Evolutionary conservation across 2,113 vertebrate genomes (phyloP), one percentile per base, ranked within the genome.

Genomic region (Dinomys branickii): DNA sequence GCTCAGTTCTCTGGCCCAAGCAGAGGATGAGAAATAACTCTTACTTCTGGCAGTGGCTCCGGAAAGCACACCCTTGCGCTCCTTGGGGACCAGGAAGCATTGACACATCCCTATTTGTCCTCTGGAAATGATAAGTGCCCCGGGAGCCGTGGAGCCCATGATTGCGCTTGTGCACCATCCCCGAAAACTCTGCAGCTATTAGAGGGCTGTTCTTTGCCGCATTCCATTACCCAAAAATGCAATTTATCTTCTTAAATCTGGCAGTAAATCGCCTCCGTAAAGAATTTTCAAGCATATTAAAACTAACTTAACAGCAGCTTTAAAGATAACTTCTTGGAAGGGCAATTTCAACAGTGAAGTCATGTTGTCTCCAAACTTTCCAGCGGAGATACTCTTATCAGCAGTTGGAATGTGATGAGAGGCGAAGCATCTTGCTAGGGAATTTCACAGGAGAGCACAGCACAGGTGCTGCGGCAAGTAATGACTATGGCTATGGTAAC

Each of bases 401-500:
- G 44, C 47, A 96, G 47, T 61, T 97, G 78, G 30, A 38, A 85
- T 77, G 69, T 77, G 54, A 95, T 88, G 78, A n/a, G 63, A 97
- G 22, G 90, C 90, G 94, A 97, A 96, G 87, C 96, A 85, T 82
- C 93, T 95, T 91, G 35, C 97, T 94, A 98, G 82, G 90, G 83
- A 35, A 97, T 96, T 96, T 97, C 94, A 88, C 47, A 97, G 84
- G 58, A 94, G 63, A 98, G 94, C n/a, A 90, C 24, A 96, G 86
- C 33, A 94, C 78, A 97, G 95, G 19, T 95, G 96, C 85, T n/a
- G n/a, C 82, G 93, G 88, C 95, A 97, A 97, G 61, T 58, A 98
- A 96, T 84, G 94, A 54, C 35, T 80, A 96, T 96, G 96, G 80
- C 96, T 98, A 86, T 93, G 52, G 97, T 65, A 98, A 98, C 95